Evolutionary conservation across 2,888 invertebrate species (phyloP), one percentile per base, ranked within the genome.

Genomic region (Drosophila differens): DNA sequence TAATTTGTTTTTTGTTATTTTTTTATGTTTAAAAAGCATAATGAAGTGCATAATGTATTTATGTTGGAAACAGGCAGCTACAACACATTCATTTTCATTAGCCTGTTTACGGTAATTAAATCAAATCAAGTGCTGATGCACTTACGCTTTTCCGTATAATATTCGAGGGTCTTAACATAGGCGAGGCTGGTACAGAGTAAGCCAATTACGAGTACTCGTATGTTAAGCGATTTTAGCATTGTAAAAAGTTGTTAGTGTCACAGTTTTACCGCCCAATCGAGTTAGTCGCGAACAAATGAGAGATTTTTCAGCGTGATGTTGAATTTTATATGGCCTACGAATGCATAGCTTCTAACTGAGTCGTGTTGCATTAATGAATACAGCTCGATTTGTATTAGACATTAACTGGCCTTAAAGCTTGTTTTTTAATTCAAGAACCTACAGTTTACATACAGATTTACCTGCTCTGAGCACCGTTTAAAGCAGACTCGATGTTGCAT

Each of bases 131-230:
- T 47, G 12, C n/a, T n/a, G 49, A 49, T 66, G 64, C 69, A 83
- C 90, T 86, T 78, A 89, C 89, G 90, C 59, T 89, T 90, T 74
- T 85, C 85, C 58, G 79, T 87, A 52, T 81, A 79, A 53, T 65
- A 90, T 32, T 44, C 76, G 41, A 77, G 76, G 35, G 79, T 51
- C 33, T 76, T 52, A 25, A 76, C 79, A 37, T 67, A 53, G 25
- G 32, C 59, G 53, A 68, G 49, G 14, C 49, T 59, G 25, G 28
- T 22, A 57, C 62, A 62, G 44, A 64, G 33, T 35, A 61, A 74
- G 41, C 75, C 74, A 82, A 85, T 86, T 78, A 82, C 57, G 68
- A 49, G 55, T 37, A 53, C 35, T 55, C 52, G 75, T 39, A 32
- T 49, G 39, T 52, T 5, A 30, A 32, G 25, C 14, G 60, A 19